phyloP scores from a whole-genome alignment of 1,140 invertebrate species.

The Eupristina koningsbergeri region DNA sequence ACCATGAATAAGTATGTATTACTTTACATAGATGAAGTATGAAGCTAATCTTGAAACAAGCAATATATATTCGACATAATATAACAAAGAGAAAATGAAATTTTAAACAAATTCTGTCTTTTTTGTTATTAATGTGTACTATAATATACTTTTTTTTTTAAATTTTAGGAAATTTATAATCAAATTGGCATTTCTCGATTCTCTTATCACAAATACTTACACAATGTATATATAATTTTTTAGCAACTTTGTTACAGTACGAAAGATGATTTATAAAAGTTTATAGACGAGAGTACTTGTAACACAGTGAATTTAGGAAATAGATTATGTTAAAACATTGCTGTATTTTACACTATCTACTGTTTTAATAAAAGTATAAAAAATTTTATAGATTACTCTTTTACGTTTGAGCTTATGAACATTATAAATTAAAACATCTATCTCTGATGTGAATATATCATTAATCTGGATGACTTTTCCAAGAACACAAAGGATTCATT shows the following conservation, averaged over 20 bases:
- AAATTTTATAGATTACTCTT: constrained; percentile 3
- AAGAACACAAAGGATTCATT: constrained; percentile 18
- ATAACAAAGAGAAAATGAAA: too few species aligned
- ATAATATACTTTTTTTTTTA: too few species aligned
- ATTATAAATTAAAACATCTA: constrained; percentile 27
- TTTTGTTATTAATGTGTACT: too few species aligned
- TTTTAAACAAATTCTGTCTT: too few species aligned
- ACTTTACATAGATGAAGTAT: neutral
- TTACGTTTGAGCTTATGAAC: neutral
- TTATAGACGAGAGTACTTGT: constrained; percentile 26
- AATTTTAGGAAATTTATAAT: neutral
- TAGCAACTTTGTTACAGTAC: neutral
- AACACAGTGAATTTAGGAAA: constrained; percentile 22
- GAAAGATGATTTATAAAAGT: constrained; percentile 11
- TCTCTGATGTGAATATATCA: constrained; percentile 4
- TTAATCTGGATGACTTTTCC: constrained; percentile 16
- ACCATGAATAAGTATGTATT: constrained; percentile 9
- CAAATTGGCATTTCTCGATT: too few species aligned
- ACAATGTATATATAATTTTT: neutral
- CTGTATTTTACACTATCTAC: constrained; percentile 29
- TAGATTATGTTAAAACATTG: constrained; percentile 30
- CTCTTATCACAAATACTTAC: too few species aligned
- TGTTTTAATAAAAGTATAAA: constrained; percentile 8
- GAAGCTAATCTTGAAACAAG: neutral
- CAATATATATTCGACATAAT: neutral